These are phyloP conservation scores for Tyrophagus putrescentiae DNA, from an alignment of 1,140 invertebrate genomes.

Conservation along the genomic window DNA sequence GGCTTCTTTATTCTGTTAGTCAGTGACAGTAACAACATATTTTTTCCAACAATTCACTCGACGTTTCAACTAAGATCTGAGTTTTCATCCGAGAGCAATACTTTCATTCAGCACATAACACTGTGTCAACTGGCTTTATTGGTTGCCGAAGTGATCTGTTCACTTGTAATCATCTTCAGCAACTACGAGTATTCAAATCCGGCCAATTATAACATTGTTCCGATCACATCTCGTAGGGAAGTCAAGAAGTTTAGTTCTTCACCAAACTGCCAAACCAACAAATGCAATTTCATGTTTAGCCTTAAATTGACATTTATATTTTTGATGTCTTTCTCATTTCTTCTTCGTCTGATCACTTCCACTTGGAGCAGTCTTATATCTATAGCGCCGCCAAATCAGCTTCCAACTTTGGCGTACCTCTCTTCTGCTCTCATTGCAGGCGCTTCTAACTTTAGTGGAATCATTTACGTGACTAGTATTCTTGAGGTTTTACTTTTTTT, in stretches of 20 bases:
- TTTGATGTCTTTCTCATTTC: no score
- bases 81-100: not conserved
- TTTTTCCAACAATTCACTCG: not conserved
- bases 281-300: no score
- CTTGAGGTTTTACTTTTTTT: not conserved
- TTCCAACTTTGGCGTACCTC: not conserved
- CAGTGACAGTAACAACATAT: not conserved
- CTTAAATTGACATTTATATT: no score
- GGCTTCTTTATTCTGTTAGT: conserved; percentile 4
- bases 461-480: not conserved
- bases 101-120: not conserved
- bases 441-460: not conserved
- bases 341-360: no score
- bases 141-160: no score
- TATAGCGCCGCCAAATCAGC: not conserved
- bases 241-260: no score
- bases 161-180: no score
- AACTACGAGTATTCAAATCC: no score
- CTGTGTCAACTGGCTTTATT: not conserved
- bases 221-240: no score
- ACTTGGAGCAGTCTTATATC: not conserved
- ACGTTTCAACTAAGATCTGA: not conserved
- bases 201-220: no score
- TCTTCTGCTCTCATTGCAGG: not conserved
- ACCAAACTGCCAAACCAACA: no score